Conservation (phyloP, 1,140 invertebrate species). For the Trachymyrmex cornetzi region DNA sequence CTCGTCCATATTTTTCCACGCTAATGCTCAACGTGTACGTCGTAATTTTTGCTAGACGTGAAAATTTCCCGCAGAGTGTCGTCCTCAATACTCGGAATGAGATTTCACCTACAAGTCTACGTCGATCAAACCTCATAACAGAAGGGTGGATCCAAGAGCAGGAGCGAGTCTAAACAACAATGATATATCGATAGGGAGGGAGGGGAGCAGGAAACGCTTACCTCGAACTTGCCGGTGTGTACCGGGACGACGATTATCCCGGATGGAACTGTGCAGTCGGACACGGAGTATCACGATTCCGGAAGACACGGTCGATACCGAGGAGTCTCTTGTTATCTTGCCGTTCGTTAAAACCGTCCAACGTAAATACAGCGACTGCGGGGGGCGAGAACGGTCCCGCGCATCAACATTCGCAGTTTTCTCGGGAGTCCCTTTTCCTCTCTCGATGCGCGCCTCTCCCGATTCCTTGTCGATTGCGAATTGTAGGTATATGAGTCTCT, state of each 20-base stretch:
- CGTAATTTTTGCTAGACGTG: not conserved
- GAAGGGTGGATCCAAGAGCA: constrained; percentile 36
- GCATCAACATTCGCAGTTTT: not conserved
- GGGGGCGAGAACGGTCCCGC: not conserved
- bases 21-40: not conserved
- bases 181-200: constrained; percentile 43
- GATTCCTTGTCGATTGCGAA: not conserved
- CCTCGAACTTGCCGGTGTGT: constrained; percentile 29
- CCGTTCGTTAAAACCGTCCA: not conserved
- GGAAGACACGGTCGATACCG: not conserved
- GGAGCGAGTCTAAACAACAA: constrained; percentile 26
- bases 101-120: not conserved
- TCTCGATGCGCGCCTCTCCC: not conserved
- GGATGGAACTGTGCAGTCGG: not conserved
- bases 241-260: not conserved
- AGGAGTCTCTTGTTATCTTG: not conserved
- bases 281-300: not conserved
- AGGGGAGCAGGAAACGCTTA: constrained; percentile 7
- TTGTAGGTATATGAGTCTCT: not conserved
- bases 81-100: not conserved
- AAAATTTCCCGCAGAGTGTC: not conserved
- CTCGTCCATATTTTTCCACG: not conserved
- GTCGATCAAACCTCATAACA: not conserved
- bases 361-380: not conserved
- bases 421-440: not conserved